phyloP scores from a whole-genome alignment of 2,888 invertebrate genomes.

The Euplexia lucipara region DNA sequence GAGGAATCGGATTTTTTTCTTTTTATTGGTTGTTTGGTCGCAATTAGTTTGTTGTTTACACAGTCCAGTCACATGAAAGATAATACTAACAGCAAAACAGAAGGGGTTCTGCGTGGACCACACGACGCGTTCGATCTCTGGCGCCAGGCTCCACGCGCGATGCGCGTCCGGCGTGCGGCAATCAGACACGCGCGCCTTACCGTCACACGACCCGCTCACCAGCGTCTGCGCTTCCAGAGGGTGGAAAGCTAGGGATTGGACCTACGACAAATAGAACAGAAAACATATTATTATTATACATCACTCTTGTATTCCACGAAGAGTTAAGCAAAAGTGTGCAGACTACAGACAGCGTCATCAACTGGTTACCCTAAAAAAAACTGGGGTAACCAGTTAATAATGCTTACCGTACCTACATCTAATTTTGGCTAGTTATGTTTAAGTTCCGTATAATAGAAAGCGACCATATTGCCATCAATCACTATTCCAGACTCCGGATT shows the following conservation, averaged over 20 bases:
- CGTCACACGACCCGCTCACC: slow-evolving; percentile 96
- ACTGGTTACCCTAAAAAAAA: no score
- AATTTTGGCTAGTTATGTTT: neutral
- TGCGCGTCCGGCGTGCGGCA: slow-evolving; percentile 92
- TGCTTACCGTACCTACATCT: no score
- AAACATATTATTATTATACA: neutral
- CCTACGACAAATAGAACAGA: slow-evolving; percentile 70
- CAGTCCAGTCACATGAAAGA: no score
- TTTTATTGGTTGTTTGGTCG: no score
- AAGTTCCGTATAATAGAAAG: neutral
- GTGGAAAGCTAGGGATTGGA: slow-evolving; percentile 96
- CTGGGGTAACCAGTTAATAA: no score
- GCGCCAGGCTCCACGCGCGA: slow-evolving; percentile 93
- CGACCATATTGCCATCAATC: no score
- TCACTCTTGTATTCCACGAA: neutral
- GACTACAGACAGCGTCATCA: no score
- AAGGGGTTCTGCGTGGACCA: slow-evolving; percentile 96
- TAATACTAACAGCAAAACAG: slow-evolving; percentile 93
- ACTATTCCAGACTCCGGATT: no score
- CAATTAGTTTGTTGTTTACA: no score
- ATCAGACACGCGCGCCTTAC: slow-evolving; percentile 95
- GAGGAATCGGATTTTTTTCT: no score
- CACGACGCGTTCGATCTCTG: slow-evolving; percentile 96
- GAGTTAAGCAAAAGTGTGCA: no score
- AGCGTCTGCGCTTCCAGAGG: slow-evolving; percentile 95